Conservation (phyloP, 2,888 invertebrate genomes). For the Zele albiditarsus region DNA sequence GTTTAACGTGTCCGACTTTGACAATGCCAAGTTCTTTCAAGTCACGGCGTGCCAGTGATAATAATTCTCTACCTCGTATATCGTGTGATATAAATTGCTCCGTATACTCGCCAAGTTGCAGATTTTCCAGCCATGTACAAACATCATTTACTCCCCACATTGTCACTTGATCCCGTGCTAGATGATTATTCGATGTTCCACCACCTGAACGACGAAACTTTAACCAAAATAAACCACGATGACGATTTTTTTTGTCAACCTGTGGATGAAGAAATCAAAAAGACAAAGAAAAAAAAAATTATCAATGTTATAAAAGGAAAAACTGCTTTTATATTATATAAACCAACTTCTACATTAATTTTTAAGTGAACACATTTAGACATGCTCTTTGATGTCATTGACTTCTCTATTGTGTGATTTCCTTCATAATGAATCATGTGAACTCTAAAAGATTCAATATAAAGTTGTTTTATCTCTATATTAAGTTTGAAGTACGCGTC, state of each 20-base stretch:
- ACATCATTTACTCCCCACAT: constrained; percentile 93
- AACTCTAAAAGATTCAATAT: not conserved
- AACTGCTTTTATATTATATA: not conserved
- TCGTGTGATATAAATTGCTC: constrained; percentile 94
- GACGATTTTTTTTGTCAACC: constrained; percentile 70
- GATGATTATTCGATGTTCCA: constrained; percentile 69
- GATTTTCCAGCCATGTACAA: constrained; percentile 89
- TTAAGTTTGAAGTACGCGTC: no score
- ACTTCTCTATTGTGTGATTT: not conserved
- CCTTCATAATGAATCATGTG: not conserved
- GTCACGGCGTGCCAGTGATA: constrained; percentile 89
- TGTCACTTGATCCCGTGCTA: constrained; percentile 66
- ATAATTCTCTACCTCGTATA: constrained; percentile 91
- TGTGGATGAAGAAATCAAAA: constrained; percentile 48
- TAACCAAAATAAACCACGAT: constrained; percentile 81
- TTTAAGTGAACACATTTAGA: not conserved
- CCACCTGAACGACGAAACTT: constrained; percentile 76
- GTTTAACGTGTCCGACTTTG: constrained; percentile 96
- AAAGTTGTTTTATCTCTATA: not conserved
- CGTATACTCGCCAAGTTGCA: constrained; percentile 91
- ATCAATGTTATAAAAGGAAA: constrained; percentile 47
- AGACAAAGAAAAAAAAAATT: constrained; percentile 36
- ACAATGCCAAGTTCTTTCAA: constrained; percentile 93
- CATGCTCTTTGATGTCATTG: constrained; percentile 3
- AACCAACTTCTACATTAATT: not conserved